A percentile compares a stretch with the other conserved stretches of the same genome.
phyloP scores from a whole-genome alignment of 2,113 vertebrate species.

The Propithecus coquereli region DNA sequence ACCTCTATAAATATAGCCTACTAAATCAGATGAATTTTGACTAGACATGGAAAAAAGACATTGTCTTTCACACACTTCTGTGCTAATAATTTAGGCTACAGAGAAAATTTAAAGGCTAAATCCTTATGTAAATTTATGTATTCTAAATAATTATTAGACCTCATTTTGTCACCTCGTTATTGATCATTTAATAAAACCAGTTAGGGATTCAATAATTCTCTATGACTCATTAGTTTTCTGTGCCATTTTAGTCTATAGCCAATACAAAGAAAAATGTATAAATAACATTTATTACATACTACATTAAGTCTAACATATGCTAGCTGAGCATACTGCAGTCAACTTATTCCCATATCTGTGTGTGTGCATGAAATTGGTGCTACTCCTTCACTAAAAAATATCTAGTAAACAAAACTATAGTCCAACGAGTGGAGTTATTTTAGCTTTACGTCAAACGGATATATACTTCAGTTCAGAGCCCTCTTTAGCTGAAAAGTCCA shows the following conservation, averaged over 20 bases:
- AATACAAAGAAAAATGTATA: conserved; percentile 28
- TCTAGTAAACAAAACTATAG: conserved; percentile 31
- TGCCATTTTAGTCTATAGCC: not conserved
- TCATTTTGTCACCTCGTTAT: not conserved
- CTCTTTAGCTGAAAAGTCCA: not conserved
- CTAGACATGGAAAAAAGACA: not conserved
- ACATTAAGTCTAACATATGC: conserved; percentile 4
- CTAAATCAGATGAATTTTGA: not conserved
- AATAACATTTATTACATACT: conserved; percentile 21
- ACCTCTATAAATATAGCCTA: not conserved
- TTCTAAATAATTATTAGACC: not conserved
- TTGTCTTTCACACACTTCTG: not conserved
- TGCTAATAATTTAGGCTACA: not conserved
- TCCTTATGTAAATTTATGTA: not conserved
- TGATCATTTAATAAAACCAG: not conserved
- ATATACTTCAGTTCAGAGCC: not conserved
- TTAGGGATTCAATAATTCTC: not conserved
- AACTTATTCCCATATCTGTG: not conserved
- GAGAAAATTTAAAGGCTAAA: not conserved
- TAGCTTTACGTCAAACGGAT: conserved; percentile 33
- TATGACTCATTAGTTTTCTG: not conserved
- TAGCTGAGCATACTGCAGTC: not conserved
- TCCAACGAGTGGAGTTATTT: conserved; percentile 43
- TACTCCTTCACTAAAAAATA: not conserved
- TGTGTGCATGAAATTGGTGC: conserved; percentile 22